Evolutionary conservation across 2,113 vertebrate species (phyloP).

Genomic region (Todiramphus saurophagus): DNA sequence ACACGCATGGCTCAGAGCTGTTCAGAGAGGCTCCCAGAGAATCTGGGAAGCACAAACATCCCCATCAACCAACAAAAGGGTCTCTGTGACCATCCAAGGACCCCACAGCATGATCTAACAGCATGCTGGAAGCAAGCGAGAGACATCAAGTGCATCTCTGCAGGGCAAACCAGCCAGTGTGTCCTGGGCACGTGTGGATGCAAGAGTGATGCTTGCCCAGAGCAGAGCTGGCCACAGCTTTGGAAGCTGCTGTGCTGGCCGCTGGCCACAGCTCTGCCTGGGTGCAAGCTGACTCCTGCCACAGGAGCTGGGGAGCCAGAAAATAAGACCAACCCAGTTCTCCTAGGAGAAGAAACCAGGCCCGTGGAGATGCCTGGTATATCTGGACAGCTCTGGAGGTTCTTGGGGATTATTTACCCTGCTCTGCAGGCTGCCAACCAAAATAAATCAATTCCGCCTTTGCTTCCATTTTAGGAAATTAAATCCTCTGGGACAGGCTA

Average conservation of each 20-base stretch:
- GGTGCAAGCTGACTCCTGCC: background rate
- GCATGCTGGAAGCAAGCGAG: fast-evolving
- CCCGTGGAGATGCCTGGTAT: background rate
- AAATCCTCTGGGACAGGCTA: background rate
- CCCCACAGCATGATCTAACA: fast-evolving
- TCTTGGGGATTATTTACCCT: background rate
- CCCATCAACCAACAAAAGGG: background rate
- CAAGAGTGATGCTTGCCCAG: background rate
- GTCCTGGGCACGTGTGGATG: fast-evolving
- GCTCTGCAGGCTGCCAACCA: background rate
- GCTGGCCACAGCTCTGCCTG: background rate
- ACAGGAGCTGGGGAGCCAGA: background rate
- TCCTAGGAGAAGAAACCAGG: fast-evolving
- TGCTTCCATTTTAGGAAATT: slow-evolving; percentile 57
- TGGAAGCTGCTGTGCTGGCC: background rate
- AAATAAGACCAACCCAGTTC: fast-evolving
- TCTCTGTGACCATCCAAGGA: background rate
- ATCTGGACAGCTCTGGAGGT: background rate
- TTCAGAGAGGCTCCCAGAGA: background rate
- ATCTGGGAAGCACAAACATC: background rate
- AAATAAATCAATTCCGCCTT: slow-evolving; percentile 44
- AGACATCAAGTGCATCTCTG: background rate
- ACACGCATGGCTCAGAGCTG: fast-evolving
- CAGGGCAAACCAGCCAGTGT: fast-evolving
- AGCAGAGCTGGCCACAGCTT: background rate